Evolutionary conservation across 2,888 invertebrate genomes (phyloP), one percentile per base, ranked within the genome.

Genomic region (Pollenia labialis): DNA sequence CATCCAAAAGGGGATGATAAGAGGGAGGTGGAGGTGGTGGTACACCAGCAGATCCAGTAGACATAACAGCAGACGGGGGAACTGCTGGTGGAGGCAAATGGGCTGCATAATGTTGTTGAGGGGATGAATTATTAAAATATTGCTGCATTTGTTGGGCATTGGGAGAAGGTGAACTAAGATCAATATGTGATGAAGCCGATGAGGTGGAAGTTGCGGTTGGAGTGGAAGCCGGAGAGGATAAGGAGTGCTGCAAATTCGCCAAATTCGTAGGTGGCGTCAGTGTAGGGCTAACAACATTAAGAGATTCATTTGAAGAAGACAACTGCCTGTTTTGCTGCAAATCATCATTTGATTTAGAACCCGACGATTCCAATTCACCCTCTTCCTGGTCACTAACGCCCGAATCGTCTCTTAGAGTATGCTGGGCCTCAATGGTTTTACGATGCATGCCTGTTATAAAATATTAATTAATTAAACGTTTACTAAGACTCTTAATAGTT

Each of bases 371-470:
- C 3, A 72, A 11, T 46, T 76, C 87, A 3, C n/a, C n/a, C 60
- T 94, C 94, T 87, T 95, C 95, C 90, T 96, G 95, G 90, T 96
- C 97, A 92, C 95, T 95, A 90, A 95, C 95, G 87, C 94, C 95
- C 81, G 95, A 95, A 88, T 95, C 95, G 91, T 98, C 98, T 94
- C 98, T 98, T 88, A 99, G 96, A 93, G 98, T 97, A 90, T 98
- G 98, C 89, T 99, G 98, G 77, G 99, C 99, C 95, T 99, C 99
- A 92, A 99, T 94, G 71, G 98, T 99, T 94, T 99, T 99, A 91
- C 99, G 97, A 94, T 99, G 99, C 99, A 99, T 99, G 93, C 99
- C 99, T 99, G 93, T 1, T 56, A 76, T 60, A 48, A 60, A 23
- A 32, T 14, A 44, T 12, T 23, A 52, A 44, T 42, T 52, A 18